Base-by-base conservation (phyloP, 2,888 invertebrate species). In the Scaptomyza flava region DNA sequence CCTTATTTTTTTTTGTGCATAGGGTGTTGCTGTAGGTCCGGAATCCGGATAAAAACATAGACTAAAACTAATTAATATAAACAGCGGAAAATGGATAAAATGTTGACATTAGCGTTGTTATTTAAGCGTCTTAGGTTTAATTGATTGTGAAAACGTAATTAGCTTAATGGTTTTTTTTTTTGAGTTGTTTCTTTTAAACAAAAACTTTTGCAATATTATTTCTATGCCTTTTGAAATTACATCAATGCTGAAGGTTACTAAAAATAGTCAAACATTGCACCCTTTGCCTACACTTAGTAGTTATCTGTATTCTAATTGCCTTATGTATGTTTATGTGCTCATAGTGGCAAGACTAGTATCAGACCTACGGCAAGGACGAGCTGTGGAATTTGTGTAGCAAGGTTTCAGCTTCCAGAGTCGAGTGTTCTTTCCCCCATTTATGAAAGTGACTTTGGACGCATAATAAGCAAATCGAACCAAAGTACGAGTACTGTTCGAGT, bases 401-500 rank as follows among this genome's bases (percentile, higher is more conserved):
- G 71, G 20, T 47, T 64, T 48, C 7, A 45, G 31, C 50, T 58
- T 43, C 45, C 47, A 36, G 23, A 34, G 57, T 60, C 50, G 6
- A 27, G 27, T 27, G 27, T 27, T 27, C 6, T 27, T 27, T 6
- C 6, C 27, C 27, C 27, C 4, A 27, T 27, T 27, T 27, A 27
- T 27, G 27, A 27, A 1, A 3, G 27, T 27, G 17, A 17, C 17
- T 17, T 17, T 17, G 68, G 52, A 41, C 62, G 85, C 83, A 85
- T 85, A 85, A 85, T 79, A 79, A 83, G 80, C 77, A 77, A 60
- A 50, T 61, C 48, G 50, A 71, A 50, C 45, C 17, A 41, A 14
- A 23, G 51, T 34, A 54, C 30, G 45, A 47, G 51, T 54, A 52
- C 52, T 51, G 45, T 50, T 48, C 43, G 50, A 61, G 38, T 61